Percentiles rank a stretch among this genome's conserved stretches.
Conservation (phyloP, 2,113 vertebrate species). For the Phaetusa simplex region DNA sequence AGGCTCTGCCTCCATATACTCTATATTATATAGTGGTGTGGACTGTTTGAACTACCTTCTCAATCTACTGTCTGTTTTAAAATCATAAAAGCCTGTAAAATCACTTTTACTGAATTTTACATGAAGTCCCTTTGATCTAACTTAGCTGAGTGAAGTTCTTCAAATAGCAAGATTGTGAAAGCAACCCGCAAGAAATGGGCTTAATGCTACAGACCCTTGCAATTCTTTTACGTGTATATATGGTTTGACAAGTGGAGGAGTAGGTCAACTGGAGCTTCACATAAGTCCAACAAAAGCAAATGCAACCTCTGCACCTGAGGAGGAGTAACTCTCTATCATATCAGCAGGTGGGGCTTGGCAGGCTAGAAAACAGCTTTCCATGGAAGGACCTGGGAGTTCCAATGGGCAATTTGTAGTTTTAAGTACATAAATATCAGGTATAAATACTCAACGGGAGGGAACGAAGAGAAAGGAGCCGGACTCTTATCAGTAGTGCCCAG, state of each 20-base stretch:
- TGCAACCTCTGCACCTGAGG: background rate
- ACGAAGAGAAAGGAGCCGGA: background rate
- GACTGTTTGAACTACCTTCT: background rate
- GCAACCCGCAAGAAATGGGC: background rate
- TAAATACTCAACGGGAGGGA: background rate
- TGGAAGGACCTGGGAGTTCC: background rate
- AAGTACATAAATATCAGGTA: background rate
- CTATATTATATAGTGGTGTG: background rate
- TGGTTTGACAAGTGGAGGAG: background rate
- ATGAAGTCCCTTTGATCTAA: background rate
- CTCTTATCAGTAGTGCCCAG: background rate
- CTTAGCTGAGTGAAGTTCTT: background rate
- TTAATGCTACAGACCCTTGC: background rate
- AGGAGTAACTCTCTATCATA: background rate
- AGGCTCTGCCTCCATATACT: background rate
- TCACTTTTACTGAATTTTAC: background rate
- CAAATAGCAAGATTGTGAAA: background rate
- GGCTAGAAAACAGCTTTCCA: background rate
- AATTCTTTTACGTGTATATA: background rate
- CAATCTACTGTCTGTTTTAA: background rate
- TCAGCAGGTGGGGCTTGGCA: background rate
- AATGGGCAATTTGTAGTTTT: background rate
- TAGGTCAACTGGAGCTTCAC: background rate
- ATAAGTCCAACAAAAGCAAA: background rate
- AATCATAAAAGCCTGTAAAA: background rate